Evolutionary conservation across 2,113 vertebrate species (phyloP), one percentile per base, ranked within the genome.

Genomic region (Colinus virginianus): DNA sequence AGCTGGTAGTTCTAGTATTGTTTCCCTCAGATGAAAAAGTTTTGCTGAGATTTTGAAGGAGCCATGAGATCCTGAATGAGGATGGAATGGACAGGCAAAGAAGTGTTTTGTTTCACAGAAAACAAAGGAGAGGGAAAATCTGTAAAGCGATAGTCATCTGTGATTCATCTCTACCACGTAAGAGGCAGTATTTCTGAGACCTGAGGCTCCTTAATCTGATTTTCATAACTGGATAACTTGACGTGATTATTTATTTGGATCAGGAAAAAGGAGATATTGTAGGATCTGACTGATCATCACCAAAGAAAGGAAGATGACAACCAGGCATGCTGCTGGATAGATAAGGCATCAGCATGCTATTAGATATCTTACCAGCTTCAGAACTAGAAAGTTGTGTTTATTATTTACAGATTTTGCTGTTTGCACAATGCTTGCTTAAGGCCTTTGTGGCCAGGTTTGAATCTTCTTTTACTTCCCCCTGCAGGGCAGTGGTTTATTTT

Each of bases 321-420:
- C 67, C 90, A 93, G 67, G 79, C 55, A 87, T 43, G n/a, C 42
- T 64, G 89, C 34, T 82, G 86, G 22, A 81, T 75, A 92, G 83
- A 90, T 84, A 42, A 84, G 12, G 23, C 59, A 66, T 32, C 34
- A 78, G 21, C 8, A 67, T 28, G 25, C 14, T 55, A n/a, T 56
- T 67, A 80, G 82, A 45, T 92, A 91, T 51, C 38, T 84, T 40
- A 56, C 46, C 78, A 53, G 14, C 59, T 84, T 86, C 38, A 84
- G 56, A 66, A 83, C 22, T 74, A 67, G 26, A 67, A 38, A 59
- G 49, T 78, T 21, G 9, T 87, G 46, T 67, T 92, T 87, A 72
- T 74, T 85, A 79, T 83, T 94, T 89, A 72, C 32, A 94, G 83
- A 56, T 67, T 94, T 78, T 87, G 20, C n/a, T 79, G 13, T 79